Percentiles rank a stretch among this genome's conserved stretches.
Evolutionary conservation across 1,140 invertebrate species (phyloP).

Genomic region (Dreissena polymorpha): DNA sequence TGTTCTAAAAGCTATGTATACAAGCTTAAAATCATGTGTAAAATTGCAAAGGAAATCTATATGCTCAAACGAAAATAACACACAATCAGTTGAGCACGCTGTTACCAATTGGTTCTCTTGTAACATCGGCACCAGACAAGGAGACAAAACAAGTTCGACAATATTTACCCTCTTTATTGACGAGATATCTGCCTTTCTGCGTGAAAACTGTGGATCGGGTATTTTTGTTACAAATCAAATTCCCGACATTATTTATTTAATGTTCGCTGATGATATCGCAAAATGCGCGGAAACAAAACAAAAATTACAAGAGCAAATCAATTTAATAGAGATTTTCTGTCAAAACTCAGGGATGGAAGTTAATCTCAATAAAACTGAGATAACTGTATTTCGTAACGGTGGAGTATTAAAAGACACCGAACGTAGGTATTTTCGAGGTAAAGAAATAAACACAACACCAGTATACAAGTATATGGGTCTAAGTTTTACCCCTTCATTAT

Average conservation of each 20-base stretch:
- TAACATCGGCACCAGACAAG: conserved; percentile 22
- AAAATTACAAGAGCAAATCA: conserved; percentile 25
- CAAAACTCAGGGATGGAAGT: conserved; percentile 27
- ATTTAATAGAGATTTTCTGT: conserved; percentile 23
- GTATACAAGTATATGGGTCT: conserved; percentile 36
- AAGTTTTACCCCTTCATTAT: conserved; percentile 21
- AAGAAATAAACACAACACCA: not conserved
- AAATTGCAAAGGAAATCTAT: not conserved
- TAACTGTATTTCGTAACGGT: not conserved
- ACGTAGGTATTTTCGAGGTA: not conserved
- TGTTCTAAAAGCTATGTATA: conserved; percentile 27
- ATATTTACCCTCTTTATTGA: conserved; percentile 25
- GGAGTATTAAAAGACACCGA: conserved; percentile 14
- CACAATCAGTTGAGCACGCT: too few relatives aligned
- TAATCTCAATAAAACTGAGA: conserved; percentile 27
- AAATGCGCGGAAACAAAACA: conserved; percentile 13
- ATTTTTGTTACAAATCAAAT: conserved; percentile 36
- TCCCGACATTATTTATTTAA: conserved; percentile 24
- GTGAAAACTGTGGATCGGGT: conserved; percentile 8
- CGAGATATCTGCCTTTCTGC: not conserved
- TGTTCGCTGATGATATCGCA: conserved; percentile 34
- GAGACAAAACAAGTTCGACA: conserved; percentile 17
- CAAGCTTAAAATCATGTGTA: conserved; percentile 8
- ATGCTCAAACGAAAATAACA: not conserved
- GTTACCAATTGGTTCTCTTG: conserved; percentile 11